Evolutionary conservation across 2,888 invertebrate species (phyloP), one percentile per base, ranked within the genome.

Genomic region (Deilephila porcellus): DNA sequence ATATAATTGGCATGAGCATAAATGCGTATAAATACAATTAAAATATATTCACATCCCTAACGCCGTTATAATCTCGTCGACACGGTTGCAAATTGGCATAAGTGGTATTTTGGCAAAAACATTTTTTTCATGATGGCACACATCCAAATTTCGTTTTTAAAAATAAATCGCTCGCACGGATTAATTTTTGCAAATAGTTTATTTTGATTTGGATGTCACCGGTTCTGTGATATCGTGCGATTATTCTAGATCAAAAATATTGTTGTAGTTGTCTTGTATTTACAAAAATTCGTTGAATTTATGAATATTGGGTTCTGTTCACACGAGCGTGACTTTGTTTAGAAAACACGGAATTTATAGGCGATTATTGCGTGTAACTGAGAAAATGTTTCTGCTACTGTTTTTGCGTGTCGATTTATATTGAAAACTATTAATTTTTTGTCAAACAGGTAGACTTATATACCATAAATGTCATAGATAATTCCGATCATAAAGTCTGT

Each of bases 41-140:
- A 56, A 29, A 60, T 4, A 67, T 29, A 25, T 45, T 17, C 29
- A 25, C 67, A 67, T 81, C 81, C 82, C 82, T 81, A 80, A 81
- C 78, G 79, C 78, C 80, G 81, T 80, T 80, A 80, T 52, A n/a
- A 73, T 53, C 70, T 37, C 73, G 67, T 62, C 60, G 62, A 34
- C 70, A 70, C 73, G 62, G 29, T 52, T 60, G 67, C 67, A 60
- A 73, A 73, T 60, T 52, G 62, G 32, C 74, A 72, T 74, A 75
- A 75, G 74, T 73, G 73, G 70, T 73, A 75, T 76, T 77, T 73
- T 75, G 73, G 71, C 75, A 76, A 74, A 71, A 74, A 72, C 34
- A 56, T 67, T 70, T 70, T 62, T 20, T 53, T 59, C 32, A 17
- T 17, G 45, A 53, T 74, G 74, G 74, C 74, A 74, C 29, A 7